Evolutionary conservation across 2,797 vertebrate genomes (phyloP).

Genomic region (Danio aesculapii): DNA sequence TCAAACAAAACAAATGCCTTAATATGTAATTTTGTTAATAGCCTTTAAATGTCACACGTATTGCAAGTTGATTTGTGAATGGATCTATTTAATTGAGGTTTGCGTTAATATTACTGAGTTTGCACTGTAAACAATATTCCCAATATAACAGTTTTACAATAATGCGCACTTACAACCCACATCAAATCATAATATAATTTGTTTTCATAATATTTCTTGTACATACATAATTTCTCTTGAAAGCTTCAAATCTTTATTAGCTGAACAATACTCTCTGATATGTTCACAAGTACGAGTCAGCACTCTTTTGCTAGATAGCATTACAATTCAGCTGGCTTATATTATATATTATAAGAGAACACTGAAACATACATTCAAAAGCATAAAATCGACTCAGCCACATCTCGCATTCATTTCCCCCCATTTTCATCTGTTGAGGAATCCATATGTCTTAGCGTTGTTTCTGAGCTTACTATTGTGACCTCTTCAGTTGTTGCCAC

Average conservation of each 20-base stretch:
- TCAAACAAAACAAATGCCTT: constrained; percentile 3
- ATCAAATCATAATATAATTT: background rate
- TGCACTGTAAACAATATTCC: constrained; percentile 39
- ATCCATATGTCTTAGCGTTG: constrained; percentile 53
- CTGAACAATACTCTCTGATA: constrained; percentile 39
- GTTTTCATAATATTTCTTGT: background rate
- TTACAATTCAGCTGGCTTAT: constrained; percentile 36
- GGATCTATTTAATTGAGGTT: constrained; percentile 33
- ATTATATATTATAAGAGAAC: constrained; percentile 23
- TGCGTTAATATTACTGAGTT: constrained; percentile 29
- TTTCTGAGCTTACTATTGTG: constrained; percentile 44
- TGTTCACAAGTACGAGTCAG: constrained; percentile 33
- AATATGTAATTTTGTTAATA: constrained; percentile 27
- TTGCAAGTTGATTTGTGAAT: constrained; percentile 12
- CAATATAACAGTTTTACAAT: constrained; percentile 25
- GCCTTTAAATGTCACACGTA: constrained; percentile 20
- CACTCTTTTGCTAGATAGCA: constrained; percentile 16
- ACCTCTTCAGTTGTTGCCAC: constrained; percentile 59
- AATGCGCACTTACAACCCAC: constrained; percentile 7
- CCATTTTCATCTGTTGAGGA: constrained; percentile 56
- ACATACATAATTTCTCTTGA: background rate
- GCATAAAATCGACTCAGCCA: constrained; percentile 33
- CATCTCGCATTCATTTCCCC: constrained; percentile 41
- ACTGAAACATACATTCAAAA: constrained; percentile 39
- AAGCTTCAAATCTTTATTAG: constrained; percentile 19